Evolutionary conservation across 2,113 vertebrate genomes (phyloP).

Genomic region (Aptenodytes patagonicus): DNA sequence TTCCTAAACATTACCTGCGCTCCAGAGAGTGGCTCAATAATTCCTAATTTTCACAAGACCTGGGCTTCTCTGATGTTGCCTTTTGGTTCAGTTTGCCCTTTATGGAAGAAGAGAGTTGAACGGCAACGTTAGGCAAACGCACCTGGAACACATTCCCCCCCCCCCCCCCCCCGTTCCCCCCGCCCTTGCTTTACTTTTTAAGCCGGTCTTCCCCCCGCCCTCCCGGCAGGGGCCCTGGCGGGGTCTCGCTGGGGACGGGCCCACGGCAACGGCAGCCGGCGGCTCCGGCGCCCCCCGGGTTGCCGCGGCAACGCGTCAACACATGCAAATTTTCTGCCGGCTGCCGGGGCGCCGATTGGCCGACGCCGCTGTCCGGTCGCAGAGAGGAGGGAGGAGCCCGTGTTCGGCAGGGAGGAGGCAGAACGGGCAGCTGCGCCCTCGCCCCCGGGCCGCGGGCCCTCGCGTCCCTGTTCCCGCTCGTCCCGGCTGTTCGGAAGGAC

Average conservation of each 20-base stretch:
- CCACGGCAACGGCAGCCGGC: background rate
- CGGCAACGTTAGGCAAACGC: background rate
- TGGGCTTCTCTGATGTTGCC: rapidly evolving
- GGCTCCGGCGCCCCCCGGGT: background rate
- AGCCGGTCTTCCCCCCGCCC: background rate
- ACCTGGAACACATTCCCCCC: no score
- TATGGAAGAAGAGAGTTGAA: background rate
- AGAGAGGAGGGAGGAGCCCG: background rate
- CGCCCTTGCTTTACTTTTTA: background rate
- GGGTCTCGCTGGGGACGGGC: background rate
- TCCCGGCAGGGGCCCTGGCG: background rate
- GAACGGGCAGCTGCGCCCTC: no score
- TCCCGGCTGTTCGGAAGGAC: rapidly evolving
- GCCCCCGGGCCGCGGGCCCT: rapidly evolving
- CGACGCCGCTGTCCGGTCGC: background rate
- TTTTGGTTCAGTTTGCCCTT: background rate
- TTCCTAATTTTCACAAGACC: background rate
- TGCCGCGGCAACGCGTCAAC: constrained; percentile 50
- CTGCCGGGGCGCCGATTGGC: background rate
- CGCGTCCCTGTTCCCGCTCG: rapidly evolving
- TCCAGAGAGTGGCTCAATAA: background rate
- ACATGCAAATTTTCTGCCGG: background rate
- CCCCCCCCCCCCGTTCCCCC: background rate
- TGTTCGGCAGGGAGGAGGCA: no score
- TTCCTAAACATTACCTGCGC: background rate